These are phyloP conservation scores for Epirrhoe tristata DNA, from an alignment of 2,888 invertebrate species.

Conservation along the genomic window DNA sequence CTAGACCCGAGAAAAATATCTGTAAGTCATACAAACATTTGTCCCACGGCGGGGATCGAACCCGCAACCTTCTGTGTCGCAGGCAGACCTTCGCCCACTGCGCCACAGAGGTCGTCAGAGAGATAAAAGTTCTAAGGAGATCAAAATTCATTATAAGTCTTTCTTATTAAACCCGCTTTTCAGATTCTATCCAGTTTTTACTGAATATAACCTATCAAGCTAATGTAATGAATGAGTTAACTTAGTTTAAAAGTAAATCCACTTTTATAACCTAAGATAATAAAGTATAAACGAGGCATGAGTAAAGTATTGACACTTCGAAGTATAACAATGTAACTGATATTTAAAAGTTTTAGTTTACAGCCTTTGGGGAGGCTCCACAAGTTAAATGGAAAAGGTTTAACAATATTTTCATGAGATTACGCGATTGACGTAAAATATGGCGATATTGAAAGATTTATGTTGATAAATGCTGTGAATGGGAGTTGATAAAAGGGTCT, in stretches of 20 bases:
- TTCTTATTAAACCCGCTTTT: too few relatives aligned
- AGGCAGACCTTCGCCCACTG: too few relatives aligned
- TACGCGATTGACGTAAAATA: not conserved
- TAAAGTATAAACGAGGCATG: not conserved
- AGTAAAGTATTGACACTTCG: not conserved
- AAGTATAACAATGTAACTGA: not conserved
- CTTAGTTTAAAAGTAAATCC: not conserved
- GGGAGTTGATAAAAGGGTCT: conserved; percentile 1
- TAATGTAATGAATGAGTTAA: not conserved
- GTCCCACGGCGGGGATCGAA: too few relatives aligned
- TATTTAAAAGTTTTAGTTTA: not conserved
- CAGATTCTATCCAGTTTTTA: not conserved
- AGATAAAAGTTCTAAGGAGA: too few relatives aligned
- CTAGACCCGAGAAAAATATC: too few relatives aligned
- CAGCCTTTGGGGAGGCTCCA: not conserved
- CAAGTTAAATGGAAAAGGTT: not conserved
- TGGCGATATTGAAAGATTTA: conserved; percentile 4
- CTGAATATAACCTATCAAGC: not conserved
- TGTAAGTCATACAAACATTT: too few relatives aligned
- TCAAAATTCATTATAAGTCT: too few relatives aligned
- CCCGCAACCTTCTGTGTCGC: too few relatives aligned
- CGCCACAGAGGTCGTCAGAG: too few relatives aligned
- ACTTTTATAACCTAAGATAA: not conserved
- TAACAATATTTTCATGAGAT: conserved; percentile 5
- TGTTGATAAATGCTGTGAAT: conserved; percentile 5